Evolutionary conservation across 2,797 vertebrate genomes (phyloP).

Genomic region (Antennarius maculatus): DNA sequence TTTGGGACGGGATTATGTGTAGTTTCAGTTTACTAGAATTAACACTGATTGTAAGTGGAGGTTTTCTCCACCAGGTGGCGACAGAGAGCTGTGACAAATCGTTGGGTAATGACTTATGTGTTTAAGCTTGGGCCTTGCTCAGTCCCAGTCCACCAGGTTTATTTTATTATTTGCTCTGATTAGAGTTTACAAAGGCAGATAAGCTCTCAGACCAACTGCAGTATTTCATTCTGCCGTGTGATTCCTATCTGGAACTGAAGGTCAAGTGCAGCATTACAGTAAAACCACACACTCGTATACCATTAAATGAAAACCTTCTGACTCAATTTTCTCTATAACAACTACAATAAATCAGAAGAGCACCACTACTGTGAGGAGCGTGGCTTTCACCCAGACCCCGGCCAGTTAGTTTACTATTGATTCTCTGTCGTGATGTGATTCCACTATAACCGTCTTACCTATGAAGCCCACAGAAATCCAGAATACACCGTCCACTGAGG

Average conservation of each 20-base stretch:
- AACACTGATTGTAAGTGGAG: background rate
- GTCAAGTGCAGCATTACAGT: slow-evolving; percentile 63
- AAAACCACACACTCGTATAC: slow-evolving; percentile 45
- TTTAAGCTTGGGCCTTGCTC: background rate
- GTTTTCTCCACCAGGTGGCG: slow-evolving; percentile 63
- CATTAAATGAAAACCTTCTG: slow-evolving; percentile 78
- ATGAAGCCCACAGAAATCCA: slow-evolving; percentile 52
- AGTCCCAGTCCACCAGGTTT: slow-evolving; percentile 1
- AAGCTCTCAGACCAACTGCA: slow-evolving; percentile 21
- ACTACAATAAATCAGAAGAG: slow-evolving; percentile 74
- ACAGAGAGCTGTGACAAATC: slow-evolving; percentile 14
- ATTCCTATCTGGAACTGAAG: slow-evolving; percentile 65
- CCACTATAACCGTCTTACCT: slow-evolving; percentile 66
- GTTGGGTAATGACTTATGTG: background rate
- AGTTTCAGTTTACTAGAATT: background rate
- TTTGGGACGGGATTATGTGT: too few species aligned
- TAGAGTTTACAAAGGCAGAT: slow-evolving; percentile 24
- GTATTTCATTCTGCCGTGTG: slow-evolving; percentile 51
- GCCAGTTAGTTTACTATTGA: slow-evolving; percentile 73
- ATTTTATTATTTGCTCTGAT: slow-evolving; percentile 27
- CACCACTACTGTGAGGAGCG: slow-evolving; percentile 45
- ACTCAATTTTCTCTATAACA: slow-evolving; percentile 76
- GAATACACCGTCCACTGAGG: slow-evolving; percentile 5
- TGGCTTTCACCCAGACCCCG: slow-evolving; percentile 43
- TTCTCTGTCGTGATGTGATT: slow-evolving; percentile 66